Evolutionary conservation across 2,797 vertebrate species (phyloP).

Genomic region (Rhinichthys osculus): DNA sequence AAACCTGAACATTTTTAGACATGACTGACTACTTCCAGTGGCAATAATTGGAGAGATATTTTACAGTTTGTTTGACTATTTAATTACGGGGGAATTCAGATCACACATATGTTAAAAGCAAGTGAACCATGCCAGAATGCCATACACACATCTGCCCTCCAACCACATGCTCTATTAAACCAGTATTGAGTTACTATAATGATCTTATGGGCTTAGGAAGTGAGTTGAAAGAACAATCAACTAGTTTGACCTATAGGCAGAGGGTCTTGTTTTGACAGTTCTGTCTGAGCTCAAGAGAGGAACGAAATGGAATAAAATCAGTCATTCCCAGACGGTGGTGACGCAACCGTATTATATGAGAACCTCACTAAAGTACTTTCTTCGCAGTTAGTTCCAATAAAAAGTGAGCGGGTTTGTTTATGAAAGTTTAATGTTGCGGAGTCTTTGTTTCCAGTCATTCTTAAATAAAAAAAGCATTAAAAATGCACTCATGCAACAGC

Average conservation of each 20-base stretch:
- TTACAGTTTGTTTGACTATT: conserved; percentile 42
- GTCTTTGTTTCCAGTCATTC: conserved; percentile 40
- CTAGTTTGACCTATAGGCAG: conserved; percentile 45
- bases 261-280: conserved; percentile 46
- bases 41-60: conserved; percentile 35
- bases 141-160: conserved; percentile 34
- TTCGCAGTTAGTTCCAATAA: conserved; percentile 42
- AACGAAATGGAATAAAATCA: conserved; percentile 25
- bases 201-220: conserved; percentile 30
- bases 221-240: conserved; percentile 36
- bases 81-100: conserved; percentile 4
- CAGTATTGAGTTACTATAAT: conserved; percentile 30
- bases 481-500: conserved; percentile 46
- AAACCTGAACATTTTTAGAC: conserved; percentile 42
- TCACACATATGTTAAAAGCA: conserved; percentile 27
- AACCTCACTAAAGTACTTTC: conserved; percentile 41
- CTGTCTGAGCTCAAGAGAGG: conserved; percentile 20
- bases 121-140: conserved; percentile 11
- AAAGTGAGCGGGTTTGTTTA: conserved; percentile 36
- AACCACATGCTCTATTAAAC: conserved; percentile 41
- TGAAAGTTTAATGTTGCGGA: conserved; percentile 48
- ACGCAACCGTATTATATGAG: conserved; percentile 21
- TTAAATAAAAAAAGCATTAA: conserved; percentile 46
- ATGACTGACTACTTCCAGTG: conserved; percentile 38
- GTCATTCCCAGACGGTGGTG: conserved; percentile 15